phyloP scores from a whole-genome alignment of 2,888 invertebrate genomes.

The Mimachlamys varia region DNA sequence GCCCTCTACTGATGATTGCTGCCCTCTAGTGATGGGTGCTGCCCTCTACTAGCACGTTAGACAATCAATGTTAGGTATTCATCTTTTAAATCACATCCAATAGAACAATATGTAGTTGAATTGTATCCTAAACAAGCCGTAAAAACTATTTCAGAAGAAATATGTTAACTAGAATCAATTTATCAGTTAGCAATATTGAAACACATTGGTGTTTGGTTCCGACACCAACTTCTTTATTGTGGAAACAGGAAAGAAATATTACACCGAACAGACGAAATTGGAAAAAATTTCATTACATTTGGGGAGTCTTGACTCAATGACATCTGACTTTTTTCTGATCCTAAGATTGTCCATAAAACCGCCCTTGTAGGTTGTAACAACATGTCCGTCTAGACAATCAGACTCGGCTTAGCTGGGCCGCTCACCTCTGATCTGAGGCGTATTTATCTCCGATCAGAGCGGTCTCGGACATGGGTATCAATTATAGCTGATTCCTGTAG shows the following conservation, averaged over 20 bases:
- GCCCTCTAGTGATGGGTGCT: not conserved
- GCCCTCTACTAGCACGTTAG: not conserved
- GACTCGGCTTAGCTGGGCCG: not conserved
- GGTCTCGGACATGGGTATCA: not conserved
- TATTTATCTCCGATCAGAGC: not conserved
- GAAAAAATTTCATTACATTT: not conserved
- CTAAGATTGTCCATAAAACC: not conserved
- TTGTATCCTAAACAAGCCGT: not conserved
- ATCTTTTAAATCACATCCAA: not conserved
- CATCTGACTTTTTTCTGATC: conserved; percentile 4
- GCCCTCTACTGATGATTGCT: no score
- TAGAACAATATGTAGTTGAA: not conserved
- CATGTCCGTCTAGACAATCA: not conserved
- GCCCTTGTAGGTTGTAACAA: not conserved
- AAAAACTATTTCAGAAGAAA: not conserved
- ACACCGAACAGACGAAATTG: not conserved
- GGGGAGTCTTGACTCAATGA: not conserved
- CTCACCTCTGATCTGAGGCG: conserved; percentile 5
- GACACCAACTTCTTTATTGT: not conserved
- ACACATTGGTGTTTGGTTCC: not conserved
- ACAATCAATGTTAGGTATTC: not conserved
- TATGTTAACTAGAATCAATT: not conserved
- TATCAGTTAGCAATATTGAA: not conserved
- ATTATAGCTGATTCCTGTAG: not conserved
- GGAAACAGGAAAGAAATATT: not conserved